Conservation (phyloP, 1,140 invertebrate species). For the Drosophila kohkoa region DNA sequence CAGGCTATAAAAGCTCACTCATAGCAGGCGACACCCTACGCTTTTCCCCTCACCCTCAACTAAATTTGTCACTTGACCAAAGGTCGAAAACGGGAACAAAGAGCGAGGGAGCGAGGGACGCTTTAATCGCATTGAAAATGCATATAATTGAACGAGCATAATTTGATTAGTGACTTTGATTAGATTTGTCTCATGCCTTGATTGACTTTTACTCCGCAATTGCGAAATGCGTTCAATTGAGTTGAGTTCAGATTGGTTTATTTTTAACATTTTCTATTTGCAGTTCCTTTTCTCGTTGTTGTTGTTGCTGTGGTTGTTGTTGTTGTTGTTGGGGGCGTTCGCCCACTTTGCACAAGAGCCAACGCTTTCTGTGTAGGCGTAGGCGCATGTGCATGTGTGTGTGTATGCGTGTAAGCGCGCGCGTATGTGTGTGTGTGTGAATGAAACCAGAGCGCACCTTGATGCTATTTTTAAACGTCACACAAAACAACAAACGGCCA, state of each 20-base stretch:
- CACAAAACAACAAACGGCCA: constrained; percentile 57
- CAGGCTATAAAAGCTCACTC: constrained; percentile 38
- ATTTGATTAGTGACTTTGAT: constrained; percentile 31
- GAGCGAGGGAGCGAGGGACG: neutral
- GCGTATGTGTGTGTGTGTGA: constrained; percentile 26
- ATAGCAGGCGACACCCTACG: neutral
- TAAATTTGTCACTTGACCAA: neutral
- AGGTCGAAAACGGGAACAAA: no score
- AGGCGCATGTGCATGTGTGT: constrained; percentile 23
- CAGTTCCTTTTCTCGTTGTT: constrained; percentile 25
- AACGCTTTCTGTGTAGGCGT: constrained; percentile 54
- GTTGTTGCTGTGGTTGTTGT: no score
- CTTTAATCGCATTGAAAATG: constrained; percentile 1
- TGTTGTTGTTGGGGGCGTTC: neutral
- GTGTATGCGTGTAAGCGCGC: constrained; percentile 2
- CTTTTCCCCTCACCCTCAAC: neutral
- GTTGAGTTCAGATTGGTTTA: constrained; percentile 43
- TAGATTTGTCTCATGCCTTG: constrained; percentile 7
- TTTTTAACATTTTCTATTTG: constrained; percentile 74
- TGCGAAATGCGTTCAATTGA: constrained; percentile 9
- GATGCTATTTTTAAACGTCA: constrained; percentile 75
- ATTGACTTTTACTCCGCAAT: constrained; percentile 1
- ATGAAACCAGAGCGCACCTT: constrained; percentile 76
- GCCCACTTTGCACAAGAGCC: constrained; percentile 53
- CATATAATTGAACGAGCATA: constrained; percentile 18